Base-by-base conservation (phyloP, 1,140 invertebrate genomes). In the Oreohelix idahoensis region DNA sequence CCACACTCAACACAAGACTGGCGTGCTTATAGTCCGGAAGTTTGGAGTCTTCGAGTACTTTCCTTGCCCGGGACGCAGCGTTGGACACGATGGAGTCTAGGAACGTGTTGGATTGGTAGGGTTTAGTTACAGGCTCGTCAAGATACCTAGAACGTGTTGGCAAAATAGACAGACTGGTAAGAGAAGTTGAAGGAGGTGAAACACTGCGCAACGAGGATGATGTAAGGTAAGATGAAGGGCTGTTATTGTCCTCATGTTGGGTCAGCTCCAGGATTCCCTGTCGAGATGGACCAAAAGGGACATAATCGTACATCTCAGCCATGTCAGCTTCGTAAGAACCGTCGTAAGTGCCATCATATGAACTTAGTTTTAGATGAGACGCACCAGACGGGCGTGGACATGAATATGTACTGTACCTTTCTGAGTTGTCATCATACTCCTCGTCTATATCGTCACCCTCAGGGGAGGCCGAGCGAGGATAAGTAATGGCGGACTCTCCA, bases 271-370 rank as follows among this genome's bases (percentile, higher is more conserved):
- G 36, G 49, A 82, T 82, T 53, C 70, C 80, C 1, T 82, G 80
- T 39, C 51, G 11, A 36, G 70, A 75, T 20, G 80, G 80, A n/a
- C 80, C 80, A 70, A 58, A 82, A 13, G 80, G 80, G 10, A 82
- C 71, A 51, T 82, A 82, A 58, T 82, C 80, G 35, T 82, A 82
- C 80, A 82, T 82, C n/a, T 73, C 70, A 20, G 80, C 80, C 80
- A 82, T 82, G 36, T 82, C 80, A 17, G 80, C 80, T 39, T 82
- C 80, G 35, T 82, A 82, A 29, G 80, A 82, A 26, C 80, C 80
- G 71, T 82, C 80, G 39, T 82, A 75, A 26, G 35, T 23, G 13
- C 70, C 80, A 17, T 82, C 80, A 71, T 82, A 82, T 1, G 70
- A 45, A 36, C 80, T 82, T 35, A 82, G 39, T 36, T 74, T 82